These are phyloP conservation scores for Micromys minutus DNA, from an alignment of 2,113 vertebrate species.

Conservation along the genomic window DNA sequence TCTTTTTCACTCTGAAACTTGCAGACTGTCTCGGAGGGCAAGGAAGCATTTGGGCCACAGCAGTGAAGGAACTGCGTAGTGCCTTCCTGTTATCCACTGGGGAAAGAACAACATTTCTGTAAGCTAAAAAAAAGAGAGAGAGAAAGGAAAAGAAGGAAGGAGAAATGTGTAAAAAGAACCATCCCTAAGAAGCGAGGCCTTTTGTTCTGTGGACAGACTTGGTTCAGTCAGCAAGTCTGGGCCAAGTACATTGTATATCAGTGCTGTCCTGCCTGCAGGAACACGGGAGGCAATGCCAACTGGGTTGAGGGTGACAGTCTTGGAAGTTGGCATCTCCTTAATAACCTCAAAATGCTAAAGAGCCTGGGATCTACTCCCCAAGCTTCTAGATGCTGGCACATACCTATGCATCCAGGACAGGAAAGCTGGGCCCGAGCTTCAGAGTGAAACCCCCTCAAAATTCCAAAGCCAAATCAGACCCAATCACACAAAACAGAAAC, in stretches of 20 bases:
- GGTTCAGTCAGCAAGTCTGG: not conserved
- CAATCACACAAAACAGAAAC: not conserved
- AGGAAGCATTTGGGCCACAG: not conserved
- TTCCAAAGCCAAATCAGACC: not conserved
- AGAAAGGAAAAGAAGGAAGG: not conserved
- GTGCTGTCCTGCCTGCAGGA: no score
- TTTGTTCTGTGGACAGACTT: slow-evolving; percentile 26
- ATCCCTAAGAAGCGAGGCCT: not conserved
- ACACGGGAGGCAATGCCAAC: not conserved
- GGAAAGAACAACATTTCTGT: slow-evolving; percentile 36
- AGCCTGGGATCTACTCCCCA: not conserved
- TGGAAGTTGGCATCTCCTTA: not conserved
- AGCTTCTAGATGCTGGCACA: not conserved
- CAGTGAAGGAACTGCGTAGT: not conserved
- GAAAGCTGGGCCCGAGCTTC: not conserved
- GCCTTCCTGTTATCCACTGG: not conserved
- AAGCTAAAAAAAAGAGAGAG: slow-evolving; percentile 5
- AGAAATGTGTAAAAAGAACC: not conserved
- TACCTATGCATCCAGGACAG: not conserved
- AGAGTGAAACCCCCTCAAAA: not conserved
- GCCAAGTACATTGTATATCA: not conserved
- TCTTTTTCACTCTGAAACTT: slow-evolving; percentile 21
- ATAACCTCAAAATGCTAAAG: not conserved
- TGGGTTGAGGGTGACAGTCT: not conserved
- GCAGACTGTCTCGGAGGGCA: not conserved